phyloP scores from a whole-genome alignment of 2,113 vertebrate species.

The Tachycineta bicolor region DNA sequence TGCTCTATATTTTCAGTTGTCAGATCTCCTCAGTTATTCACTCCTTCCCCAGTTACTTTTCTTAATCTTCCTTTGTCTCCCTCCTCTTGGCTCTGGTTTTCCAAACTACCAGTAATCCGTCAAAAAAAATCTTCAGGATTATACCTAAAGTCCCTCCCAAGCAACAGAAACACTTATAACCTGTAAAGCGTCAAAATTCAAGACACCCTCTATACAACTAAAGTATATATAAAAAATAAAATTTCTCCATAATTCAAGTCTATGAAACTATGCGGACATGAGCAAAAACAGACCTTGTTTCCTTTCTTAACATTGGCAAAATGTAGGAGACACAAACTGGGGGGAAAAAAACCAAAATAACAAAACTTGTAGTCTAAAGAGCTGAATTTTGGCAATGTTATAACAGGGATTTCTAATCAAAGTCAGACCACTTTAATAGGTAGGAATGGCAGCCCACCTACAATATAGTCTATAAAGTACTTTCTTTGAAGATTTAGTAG shows the following conservation, averaged over 20 bases:
- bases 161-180: neutral
- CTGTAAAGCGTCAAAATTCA: neutral
- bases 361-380: neutral
- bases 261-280: neutral
- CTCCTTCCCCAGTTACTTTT: neutral
- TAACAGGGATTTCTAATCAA: conserved; percentile 17
- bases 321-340: neutral
- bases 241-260: neutral
- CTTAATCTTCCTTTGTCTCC: neutral
- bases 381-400: neutral
- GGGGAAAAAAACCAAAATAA: neutral
- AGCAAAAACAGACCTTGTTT: neutral
- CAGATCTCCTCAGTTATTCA: neutral
- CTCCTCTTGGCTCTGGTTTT: neutral
- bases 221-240: neutral
- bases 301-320: neutral
- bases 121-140: neutral
- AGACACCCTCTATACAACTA: neutral
- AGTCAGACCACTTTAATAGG: conserved; percentile 47
- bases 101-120: neutral
- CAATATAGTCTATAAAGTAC: neutral
- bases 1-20: neutral
- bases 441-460: conserved; percentile 8
- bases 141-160: neutral
- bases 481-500: conserved; percentile 49